Evolutionary conservation across 2,113 vertebrate species (phyloP).

Genomic region (Galeopterus variegatus): DNA sequence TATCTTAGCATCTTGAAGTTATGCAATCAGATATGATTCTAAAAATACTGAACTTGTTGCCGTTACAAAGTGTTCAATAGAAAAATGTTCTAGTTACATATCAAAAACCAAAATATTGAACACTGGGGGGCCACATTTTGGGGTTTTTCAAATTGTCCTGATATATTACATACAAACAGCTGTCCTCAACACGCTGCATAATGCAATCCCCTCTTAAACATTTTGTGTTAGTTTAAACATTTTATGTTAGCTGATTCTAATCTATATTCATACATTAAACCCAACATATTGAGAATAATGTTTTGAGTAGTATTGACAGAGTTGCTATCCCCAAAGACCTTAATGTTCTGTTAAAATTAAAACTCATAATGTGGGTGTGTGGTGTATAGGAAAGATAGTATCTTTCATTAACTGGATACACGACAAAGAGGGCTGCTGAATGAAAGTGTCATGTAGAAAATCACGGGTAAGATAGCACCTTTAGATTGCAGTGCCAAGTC

Average conservation of each 20-base stretch:
- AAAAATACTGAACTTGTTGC: not conserved
- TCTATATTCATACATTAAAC: accelerated
- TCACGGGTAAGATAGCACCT: accelerated
- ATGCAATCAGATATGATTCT: not conserved
- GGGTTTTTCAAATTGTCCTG: too few species aligned
- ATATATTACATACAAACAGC: accelerated
- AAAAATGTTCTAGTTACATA: not conserved
- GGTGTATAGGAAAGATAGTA: accelerated
- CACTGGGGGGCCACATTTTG: not conserved
- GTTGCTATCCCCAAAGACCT: not conserved
- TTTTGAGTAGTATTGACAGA: accelerated
- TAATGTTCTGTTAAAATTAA: not conserved
- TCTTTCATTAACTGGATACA: accelerated
- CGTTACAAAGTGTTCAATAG: not conserved
- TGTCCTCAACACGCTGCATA: accelerated
- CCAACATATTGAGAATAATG: not conserved
- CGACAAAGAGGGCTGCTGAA: accelerated
- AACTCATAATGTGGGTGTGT: accelerated
- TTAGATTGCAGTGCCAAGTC: accelerated
- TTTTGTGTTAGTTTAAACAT: too few species aligned
- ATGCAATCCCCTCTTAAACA: accelerated
- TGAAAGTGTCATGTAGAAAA: accelerated
- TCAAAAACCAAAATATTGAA: not conserved
- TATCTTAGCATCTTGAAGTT: not conserved
- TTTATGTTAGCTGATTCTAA: too few species aligned